A percentile compares a stretch with the other conserved stretches of the same genome.
Evolutionary conservation across 2,113 vertebrate genomes (phyloP).

Genomic region (Ceyx cyanopectus): DNA sequence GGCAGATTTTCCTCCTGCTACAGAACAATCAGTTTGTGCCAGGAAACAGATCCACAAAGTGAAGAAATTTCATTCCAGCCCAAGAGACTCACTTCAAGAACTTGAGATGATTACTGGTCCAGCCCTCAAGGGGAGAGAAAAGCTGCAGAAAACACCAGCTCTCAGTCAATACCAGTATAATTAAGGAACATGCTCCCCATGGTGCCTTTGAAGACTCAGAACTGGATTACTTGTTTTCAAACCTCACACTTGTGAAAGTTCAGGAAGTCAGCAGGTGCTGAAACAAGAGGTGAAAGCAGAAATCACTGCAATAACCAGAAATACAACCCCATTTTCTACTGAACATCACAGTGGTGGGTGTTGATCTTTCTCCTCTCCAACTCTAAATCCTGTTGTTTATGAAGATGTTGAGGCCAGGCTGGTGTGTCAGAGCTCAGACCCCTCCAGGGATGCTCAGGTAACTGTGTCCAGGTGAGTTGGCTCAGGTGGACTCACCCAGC

Average conservation of each 20-base stretch:
- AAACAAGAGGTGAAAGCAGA: background rate
- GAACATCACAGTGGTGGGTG: background rate
- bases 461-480: fast-evolving
- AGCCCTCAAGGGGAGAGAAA: background rate
- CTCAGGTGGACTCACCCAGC: background rate
- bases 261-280: background rate
- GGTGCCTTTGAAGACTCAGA: background rate
- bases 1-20: background rate
- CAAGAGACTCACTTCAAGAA: background rate
- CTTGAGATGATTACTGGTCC: background rate
- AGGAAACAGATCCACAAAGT: background rate
- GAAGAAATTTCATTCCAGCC: background rate
- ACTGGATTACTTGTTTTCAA: background rate
- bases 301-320: background rate
- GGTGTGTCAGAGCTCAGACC: background rate
- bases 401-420: background rate
- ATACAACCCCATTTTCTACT: background rate
- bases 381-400: background rate
- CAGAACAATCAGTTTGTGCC: background rate
- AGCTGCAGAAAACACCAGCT: background rate
- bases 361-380: background rate
- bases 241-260: background rate
- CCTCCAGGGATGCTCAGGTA: background rate
- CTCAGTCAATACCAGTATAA: background rate
- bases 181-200: fast-evolving